Base-by-base conservation (phyloP, 2,888 invertebrate genomes). In the Malthinus seriepunctatus region DNA sequence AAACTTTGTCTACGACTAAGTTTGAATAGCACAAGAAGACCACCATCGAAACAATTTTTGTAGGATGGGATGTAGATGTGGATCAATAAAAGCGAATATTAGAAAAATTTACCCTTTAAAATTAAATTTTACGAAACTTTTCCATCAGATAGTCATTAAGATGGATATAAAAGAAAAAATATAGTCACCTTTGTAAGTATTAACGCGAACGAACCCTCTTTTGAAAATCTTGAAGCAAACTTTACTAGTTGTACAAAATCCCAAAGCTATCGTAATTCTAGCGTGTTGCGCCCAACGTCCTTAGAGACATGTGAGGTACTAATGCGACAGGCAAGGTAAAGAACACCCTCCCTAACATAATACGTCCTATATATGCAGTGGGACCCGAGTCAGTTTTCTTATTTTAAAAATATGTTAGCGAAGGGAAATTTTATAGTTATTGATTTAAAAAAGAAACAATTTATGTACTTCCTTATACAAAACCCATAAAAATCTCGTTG, bases 351-450 rank as follows among this genome's bases (percentile, higher is more conserved):
- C 62, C 69, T 67, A 63, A 64, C 67, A 67, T 73, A 73, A 74
- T 73, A 71, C 69, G 72, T 72, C 72, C 72, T 73, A 71, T 74
- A 74, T 73, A 72, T 73, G 73, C 72, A 69, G 65, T 68, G 69
- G 70, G 68, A 70, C 68, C 60, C 49, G 58, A 52, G 62, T 60
- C 67, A 60, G 58, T 59, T 61, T 62, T 66, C 67, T 68, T 69
- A 67, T 70, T 70, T 67, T 61, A 60, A 58, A 23, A 32, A 23
- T 32, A n/a, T 32, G 32, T 10, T 15, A 14, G 6, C 9, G 15
- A 42, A 42, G 23, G n/a, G 23, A 11, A 23, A 23, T 42, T 42
- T 42, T 42, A 42, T 42, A 42, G 39, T 23, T 23, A 42, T 42
- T 9, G 39, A 42, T 42, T 42, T 42, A 14, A 9, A 39, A 39